Base-by-base conservation (phyloP, 1,140 invertebrate genomes). In the Drosophila trapezifrons region DNA sequence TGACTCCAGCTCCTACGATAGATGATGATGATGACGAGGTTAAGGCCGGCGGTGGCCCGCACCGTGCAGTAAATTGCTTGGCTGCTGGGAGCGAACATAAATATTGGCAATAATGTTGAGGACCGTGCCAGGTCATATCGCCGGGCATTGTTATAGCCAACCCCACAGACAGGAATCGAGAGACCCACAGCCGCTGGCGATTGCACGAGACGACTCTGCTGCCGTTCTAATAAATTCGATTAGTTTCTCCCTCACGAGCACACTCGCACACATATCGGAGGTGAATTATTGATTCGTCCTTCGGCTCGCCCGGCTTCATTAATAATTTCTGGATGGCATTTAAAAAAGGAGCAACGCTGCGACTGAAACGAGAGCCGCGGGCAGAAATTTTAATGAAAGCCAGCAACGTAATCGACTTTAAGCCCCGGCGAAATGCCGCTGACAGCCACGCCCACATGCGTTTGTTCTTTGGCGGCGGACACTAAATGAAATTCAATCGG, bases 201-300 rank as follows among this genome's bases (percentile, higher is more conserved):
- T 56, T 71, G 65, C 40, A 40, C 47, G 46, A 29, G 66, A 69
- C 70, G 66, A 59, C 38, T 71, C 52, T 76, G 52, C 60, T 54
- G 38, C 46, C 63, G 60, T 54, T 84, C 80, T 78, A 89, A 89
- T 89, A 89, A 83, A 89, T 89, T 89, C 84, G 84, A 89, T 89
- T 89, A 89, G 77, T 81, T 83, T 57, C 66, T 58, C 65, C 46
- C 63, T 57, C 52, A 46, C 74, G 72, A 65, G 46, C 58, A 64
- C 46, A 58, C 51, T 43, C 45, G n/a, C 22, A 15, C 35, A 17
- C 63, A 56, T 55, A 57, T 40, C 37, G 54, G 45, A 57, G 40
- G 67, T 43, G 49, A 72, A 83, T 87, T 79, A 89, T 89, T 83
- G 79, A 87, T 83, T 76, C 75, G 83, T 76, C 76, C 71, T 77